A percentile compares a stretch with the other conserved stretches of the same genome.
Conservation (phyloP, 1,140 invertebrate genomes). For the Pseudachorutes palmiensis region DNA sequence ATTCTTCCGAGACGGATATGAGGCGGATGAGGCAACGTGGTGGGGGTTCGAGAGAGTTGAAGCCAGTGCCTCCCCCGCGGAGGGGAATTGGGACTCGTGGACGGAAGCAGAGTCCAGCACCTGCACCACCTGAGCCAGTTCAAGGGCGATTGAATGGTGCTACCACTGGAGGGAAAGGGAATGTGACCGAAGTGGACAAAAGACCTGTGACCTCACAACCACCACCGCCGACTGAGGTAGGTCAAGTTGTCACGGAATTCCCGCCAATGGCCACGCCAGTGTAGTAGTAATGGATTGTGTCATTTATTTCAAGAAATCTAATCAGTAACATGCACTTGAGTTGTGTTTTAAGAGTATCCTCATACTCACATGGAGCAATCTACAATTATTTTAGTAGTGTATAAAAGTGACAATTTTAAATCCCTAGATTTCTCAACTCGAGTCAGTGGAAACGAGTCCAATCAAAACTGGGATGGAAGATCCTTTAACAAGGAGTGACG, state of each 20-base stretch:
- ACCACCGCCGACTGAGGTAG: neutral
- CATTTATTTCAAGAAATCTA: too few species aligned
- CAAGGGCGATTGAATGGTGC: neutral
- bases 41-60: neutral
- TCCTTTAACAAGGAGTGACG: too few species aligned
- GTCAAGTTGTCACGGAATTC: neutral
- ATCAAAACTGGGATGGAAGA: too few species aligned
- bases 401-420: too few species aligned
- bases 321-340: too few species aligned
- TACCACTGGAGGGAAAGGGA: neutral
- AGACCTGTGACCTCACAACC: neutral
- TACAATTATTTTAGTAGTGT: too few species aligned
- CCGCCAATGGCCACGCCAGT: too few species aligned
- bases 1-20: neutral
- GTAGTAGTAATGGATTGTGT: too few species aligned
- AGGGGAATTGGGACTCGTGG: neutral
- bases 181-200: neutral
- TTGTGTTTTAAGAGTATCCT: too few species aligned
- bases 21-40: neutral
- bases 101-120: neutral
- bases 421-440: too few species aligned
- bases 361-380: too few species aligned
- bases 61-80: neutral
- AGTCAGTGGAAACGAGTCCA: too few species aligned
- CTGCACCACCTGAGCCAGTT: neutral